A percentile compares a stretch with the other conserved stretches of the same genome.
phyloP scores from a whole-genome alignment of 2,888 invertebrate genomes.

The Acanthosepion pharaonis region DNA sequence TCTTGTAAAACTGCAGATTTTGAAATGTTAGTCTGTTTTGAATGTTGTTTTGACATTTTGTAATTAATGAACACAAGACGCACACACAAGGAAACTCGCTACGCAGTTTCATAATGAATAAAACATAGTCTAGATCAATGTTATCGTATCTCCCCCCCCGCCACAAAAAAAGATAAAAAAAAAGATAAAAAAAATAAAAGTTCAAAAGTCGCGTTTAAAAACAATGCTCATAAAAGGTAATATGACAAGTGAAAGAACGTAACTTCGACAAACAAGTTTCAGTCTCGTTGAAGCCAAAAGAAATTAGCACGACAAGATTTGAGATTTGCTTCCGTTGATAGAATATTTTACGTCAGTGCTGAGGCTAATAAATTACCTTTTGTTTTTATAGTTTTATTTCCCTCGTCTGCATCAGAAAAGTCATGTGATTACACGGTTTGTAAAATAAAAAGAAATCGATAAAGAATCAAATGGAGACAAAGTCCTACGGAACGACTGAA shows the following conservation, averaged over 20 bases:
- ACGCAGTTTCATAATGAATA: too few species aligned
- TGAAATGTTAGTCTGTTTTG: too few species aligned
- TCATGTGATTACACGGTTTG: too few species aligned
- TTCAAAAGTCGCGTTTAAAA: background rate
- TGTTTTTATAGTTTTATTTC: background rate
- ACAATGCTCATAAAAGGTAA: background rate
- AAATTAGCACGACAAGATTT: background rate
- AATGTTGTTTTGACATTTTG: too few species aligned
- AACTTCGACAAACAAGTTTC: background rate
- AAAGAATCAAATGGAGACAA: background rate
- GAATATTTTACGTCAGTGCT: background rate
- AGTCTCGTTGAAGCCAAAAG: background rate
- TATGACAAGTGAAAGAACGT: background rate
- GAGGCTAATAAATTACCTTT: background rate
- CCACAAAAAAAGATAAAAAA: background rate
- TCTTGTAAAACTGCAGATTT: too few species aligned
- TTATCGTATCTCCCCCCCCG: background rate
- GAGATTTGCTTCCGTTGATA: background rate
- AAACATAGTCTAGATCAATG: background rate
- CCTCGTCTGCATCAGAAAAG: background rate
- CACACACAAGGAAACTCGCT: too few species aligned
- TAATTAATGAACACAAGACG: too few species aligned
- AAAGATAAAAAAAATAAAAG: background rate
- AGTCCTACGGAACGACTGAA: background rate
- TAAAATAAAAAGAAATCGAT: background rate